Base-by-base conservation (phyloP, 37 sponge, comb jelly and placozoan species). In the Crambe crambe region DNA sequence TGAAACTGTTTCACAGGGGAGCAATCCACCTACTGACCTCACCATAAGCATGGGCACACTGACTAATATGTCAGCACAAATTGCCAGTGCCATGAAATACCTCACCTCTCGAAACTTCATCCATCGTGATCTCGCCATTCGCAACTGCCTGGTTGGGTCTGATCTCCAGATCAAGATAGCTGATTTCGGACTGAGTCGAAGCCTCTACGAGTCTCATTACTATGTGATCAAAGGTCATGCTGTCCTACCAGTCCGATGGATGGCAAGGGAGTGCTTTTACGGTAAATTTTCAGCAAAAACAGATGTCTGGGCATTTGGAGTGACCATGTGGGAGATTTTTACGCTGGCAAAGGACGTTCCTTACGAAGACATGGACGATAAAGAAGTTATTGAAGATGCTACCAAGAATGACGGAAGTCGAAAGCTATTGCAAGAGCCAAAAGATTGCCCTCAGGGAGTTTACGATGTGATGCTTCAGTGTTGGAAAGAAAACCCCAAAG, bases 251-350 rank as follows among this genome's bases (percentile, higher is more conserved):
- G 80, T 86, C 42, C 75, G 94, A 18, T 94, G 94, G 94, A 94
- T 94, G 94, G 80, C 94, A 4, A 81, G 43, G 4, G 94, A 94
- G 75, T 80, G 90, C 72, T 94, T 94, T 72, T 89, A 87, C 65
- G 94, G 94, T 0, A 78, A 67, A 47, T 94, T 94, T 78, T 83
- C 94, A 25, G 78, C 71, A 38, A 94, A 94, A 72, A 74, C 94
- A 1, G 94, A 94, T 72, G 88, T 87, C 12, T 94, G 90, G 87
- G 84, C 87, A 31, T 91, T 79, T 75, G 92, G 92, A 21, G 87
- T 91, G 26, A 87, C 85, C 1, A 73, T 94, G 77, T 94, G 94
- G 94, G 94, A 94, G 85, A 79, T 94, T 1, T 89, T 89, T 77
- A 86, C 76, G 6, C 79, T 89, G 34, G 70, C 85, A 27, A 73